Base-by-base conservation (phyloP, 2,797 vertebrate species). In the Hydrophis major region DNA sequence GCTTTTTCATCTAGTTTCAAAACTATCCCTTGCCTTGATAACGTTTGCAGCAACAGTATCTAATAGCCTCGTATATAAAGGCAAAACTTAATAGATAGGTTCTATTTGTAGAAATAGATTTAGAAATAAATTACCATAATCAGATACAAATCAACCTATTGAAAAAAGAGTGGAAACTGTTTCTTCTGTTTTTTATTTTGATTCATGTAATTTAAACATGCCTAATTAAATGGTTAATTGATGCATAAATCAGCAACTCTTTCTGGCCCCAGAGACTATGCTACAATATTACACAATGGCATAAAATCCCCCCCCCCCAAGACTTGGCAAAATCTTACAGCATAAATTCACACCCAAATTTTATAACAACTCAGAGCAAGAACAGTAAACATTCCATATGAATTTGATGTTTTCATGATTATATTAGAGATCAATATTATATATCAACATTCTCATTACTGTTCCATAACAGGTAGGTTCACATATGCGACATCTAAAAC, bases 11-110 rank as follows among this genome's bases (percentile, higher is more conserved):
- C 83, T 50, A 57, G 25, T 61, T 90, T n/a, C 11, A 56, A 86
- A 27, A 93, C 88, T 59, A 93, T 89, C 87, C 22, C 74, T 63
- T 78, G 74, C 50, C 61, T 94, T 87, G 69, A 60, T 53, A 93
- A 89, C 89, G 61, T 53, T 88, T 83, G 55, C 93, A 91, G 69
- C 53, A 89, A 14, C 28, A 50, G 56, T 55, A 88, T 66, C 28
- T 83, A 53, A 66, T 69, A 53, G 53, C n/a, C 25, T 47, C 7
- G 32, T 90, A 74, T 53, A 87, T 74, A 87, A 90, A 83, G 7
- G 42, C 20, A 60, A 56, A 8, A 53, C 12, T 60, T 92, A 55
- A 87, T 59, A 42, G 37, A 57, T 28, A 25, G 22, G 12, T 37
- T 90, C 32, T 8, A 74, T 78, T 56, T 12, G 53, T 74, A 6